phyloP scores from a whole-genome alignment of 2,888 invertebrate species.

The Drosophila cognata region DNA sequence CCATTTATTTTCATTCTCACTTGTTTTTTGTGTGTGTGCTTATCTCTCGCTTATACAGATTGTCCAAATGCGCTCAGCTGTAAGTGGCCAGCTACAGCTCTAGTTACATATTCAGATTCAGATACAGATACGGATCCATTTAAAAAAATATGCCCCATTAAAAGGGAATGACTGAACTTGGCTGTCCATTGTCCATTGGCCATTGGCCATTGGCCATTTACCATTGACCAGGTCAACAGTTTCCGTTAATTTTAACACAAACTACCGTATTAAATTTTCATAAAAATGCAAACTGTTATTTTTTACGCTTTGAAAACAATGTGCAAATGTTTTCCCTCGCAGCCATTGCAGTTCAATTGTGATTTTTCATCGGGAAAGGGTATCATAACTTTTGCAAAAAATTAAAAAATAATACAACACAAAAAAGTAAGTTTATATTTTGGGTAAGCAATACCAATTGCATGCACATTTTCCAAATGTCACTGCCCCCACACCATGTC shows the following conservation, averaged over 20 bases:
- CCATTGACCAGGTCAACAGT: slow-evolving; percentile 21
- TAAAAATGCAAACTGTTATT: slow-evolving; percentile 44
- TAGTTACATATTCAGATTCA: slow-evolving; percentile 18
- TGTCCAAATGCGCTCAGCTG: slow-evolving; percentile 69
- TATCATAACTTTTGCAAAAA: neutral
- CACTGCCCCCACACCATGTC: neutral
- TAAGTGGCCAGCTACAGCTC: slow-evolving; percentile 57
- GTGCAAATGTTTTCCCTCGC: slow-evolving; percentile 7
- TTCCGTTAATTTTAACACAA: slow-evolving; percentile 65
- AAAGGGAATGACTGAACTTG: slow-evolving; percentile 19
- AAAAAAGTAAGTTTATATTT: neutral
- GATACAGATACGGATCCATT: slow-evolving; percentile 17
- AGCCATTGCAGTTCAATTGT: slow-evolving; percentile 1
- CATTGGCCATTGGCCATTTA: slow-evolving; percentile 39
- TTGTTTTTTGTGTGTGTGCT: slow-evolving; percentile 8
- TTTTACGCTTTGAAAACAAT: slow-evolving; percentile 47
- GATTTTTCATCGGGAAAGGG: neutral
- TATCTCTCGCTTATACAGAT: slow-evolving; percentile 56
- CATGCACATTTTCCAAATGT: neutral
- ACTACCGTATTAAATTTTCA: slow-evolving; percentile 53
- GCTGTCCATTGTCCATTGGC: slow-evolving; percentile 21
- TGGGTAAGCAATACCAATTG: neutral
- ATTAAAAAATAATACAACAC: neutral
- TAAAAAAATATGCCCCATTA: slow-evolving; percentile 1
- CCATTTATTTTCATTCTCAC: slow-evolving; percentile 13